These are phyloP conservation scores for Catharus minimus DNA, from an alignment of 2,113 vertebrate species.

Conservation along the genomic window DNA sequence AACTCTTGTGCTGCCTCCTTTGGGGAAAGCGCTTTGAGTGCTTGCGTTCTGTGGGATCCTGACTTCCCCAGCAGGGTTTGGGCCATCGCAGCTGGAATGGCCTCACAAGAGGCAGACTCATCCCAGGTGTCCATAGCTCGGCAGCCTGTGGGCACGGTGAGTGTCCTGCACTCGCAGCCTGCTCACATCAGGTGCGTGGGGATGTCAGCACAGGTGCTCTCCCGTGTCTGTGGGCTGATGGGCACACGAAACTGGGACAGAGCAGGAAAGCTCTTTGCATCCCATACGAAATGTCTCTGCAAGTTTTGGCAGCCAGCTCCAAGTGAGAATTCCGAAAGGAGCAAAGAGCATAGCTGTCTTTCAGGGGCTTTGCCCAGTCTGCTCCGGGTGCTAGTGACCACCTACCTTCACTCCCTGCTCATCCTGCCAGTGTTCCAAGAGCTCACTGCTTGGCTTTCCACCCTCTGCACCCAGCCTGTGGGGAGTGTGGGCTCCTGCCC, in stretches of 20 bases:
- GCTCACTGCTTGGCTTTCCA: neutral
- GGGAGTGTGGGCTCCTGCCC: neutral
- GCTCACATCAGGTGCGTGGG: neutral
- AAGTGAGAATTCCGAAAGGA: neutral
- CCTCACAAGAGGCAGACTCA: neutral
- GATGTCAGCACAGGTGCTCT: neutral
- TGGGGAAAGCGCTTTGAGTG: neutral
- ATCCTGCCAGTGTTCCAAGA: neutral
- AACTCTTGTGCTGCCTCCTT: neutral
- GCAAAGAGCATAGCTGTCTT: neutral
- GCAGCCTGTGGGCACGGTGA: neutral
- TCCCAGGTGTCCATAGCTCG: neutral
- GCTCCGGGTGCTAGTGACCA: neutral
- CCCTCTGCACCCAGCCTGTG: no score
- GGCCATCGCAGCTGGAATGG: neutral
- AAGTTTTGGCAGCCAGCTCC: neutral
- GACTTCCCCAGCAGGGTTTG: neutral
- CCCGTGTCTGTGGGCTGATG: neutral
- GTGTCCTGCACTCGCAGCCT: neutral
- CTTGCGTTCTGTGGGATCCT: fast-evolving
- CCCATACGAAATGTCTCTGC: neutral
- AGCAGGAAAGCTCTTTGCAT: neutral
- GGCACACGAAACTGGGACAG: neutral
- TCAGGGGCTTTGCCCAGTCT: neutral
- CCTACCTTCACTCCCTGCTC: neutral